Base-by-base conservation (phyloP, 2,888 invertebrate species). In the Acanthacorydalis orientalis region DNA sequence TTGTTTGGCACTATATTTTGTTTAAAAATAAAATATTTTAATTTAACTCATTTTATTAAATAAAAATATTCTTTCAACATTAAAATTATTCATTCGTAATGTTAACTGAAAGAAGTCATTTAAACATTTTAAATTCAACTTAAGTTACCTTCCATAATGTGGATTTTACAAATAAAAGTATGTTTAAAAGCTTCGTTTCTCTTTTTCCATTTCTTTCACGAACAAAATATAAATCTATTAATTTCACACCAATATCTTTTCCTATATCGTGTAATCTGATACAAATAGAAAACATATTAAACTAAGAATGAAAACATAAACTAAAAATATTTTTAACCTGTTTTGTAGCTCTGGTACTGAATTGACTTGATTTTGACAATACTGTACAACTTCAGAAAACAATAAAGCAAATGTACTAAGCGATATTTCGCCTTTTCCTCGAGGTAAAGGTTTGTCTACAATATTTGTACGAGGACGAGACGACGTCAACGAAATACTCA, bases 321-420 rank as follows among this genome's bases (percentile, higher is more conserved):
- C 11, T 47, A 42, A 34, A 31, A 39, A 34, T 32, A 44, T n/a
- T 42, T 39, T 72, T 68, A 70, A 93, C 95, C 86, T 92, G 56
- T 76, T 87, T 64, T 97, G 95, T 40, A 97, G 69, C 64, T 96
- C 95, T n/a, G 88, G 84, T 33, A 96, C 87, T 10, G 91, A 92
- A 61, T 87, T 87, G 8, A 92, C 92, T 57, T 90, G 82, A 70
- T 88, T 93, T 71, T 98, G 96, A 60, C 92, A 92, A 68, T 98
- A 98, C 64, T 96, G 93, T 1, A 98, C 93, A 52, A 97, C 83
- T 75, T 99, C 98, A 15, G 96, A 95, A 67, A 98, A 98, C 48
- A 98, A 71, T 43, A 99, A 72, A 1, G 96, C 93, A 68, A 90
- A 97, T 57, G 91, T 83, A 56, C 90, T 89, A 46, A 92, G 68